Conservation (phyloP, 2,888 invertebrate genomes). For the Drosophila atripex region DNA sequence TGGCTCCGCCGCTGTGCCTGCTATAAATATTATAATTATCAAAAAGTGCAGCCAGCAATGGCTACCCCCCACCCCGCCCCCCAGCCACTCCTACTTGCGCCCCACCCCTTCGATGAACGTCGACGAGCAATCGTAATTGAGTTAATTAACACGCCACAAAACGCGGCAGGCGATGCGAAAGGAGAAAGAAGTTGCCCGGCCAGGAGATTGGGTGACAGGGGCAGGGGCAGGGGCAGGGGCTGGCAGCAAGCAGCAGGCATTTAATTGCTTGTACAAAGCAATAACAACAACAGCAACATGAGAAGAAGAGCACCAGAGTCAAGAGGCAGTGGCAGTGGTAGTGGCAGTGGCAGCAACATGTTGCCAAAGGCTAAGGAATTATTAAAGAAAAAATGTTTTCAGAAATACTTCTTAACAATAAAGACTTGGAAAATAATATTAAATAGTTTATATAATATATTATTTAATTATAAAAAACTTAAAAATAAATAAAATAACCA, state of each 20-base stretch:
- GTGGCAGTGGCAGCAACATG: conserved; percentile 37
- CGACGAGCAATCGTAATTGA: conserved; percentile 75
- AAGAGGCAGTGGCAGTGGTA: too few species aligned
- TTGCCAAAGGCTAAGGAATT: conserved; percentile 39
- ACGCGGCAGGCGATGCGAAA: conserved; percentile 64
- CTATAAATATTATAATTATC: conserved; percentile 79
- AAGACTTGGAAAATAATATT: not conserved
- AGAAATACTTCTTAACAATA: not conserved
- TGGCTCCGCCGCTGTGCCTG: conserved; percentile 36
- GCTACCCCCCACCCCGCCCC: too few species aligned
- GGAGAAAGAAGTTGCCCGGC: not conserved
- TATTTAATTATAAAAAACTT: conserved; percentile 33
- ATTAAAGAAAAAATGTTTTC: not conserved
- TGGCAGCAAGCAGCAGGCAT: conserved; percentile 56
- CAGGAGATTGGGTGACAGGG: conserved; percentile 2
- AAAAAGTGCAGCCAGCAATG: conserved; percentile 68
- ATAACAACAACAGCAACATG: conserved; percentile 50
- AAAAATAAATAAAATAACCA: conserved; percentile 47
- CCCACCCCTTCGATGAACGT: conserved; percentile 28
- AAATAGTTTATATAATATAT: not conserved
- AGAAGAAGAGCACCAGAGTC: conserved; percentile 4
- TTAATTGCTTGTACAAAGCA: conserved; percentile 76
- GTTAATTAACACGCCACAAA: conserved; percentile 79
- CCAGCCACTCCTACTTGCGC: conserved; percentile 4
- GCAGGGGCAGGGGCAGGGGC: conserved; percentile 10